These are phyloP conservation scores for Eilema depressum DNA, from an alignment of 2,888 invertebrate genomes.

Conservation along the genomic window DNA sequence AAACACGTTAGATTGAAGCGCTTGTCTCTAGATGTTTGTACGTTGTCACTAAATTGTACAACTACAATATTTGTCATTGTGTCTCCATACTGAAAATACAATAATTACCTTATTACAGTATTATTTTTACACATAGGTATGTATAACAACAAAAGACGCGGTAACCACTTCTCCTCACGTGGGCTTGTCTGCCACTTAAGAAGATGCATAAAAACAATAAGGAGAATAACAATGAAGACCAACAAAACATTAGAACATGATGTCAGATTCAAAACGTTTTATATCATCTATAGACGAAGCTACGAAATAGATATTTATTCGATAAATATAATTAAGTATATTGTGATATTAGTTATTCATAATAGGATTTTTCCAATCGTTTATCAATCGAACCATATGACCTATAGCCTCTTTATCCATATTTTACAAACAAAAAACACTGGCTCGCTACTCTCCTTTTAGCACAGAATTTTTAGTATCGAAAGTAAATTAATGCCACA, in stretches of 20 bases:
- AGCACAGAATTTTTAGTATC: too few relatives aligned
- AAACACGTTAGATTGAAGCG: conserved; percentile 97
- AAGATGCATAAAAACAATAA: too few relatives aligned
- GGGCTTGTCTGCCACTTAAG: too few relatives aligned
- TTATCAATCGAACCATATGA: neutral
- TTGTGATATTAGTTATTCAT: neutral
- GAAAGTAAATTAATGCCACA: neutral
- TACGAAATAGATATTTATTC: neutral
- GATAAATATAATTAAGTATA: too few relatives aligned
- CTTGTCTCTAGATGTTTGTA: conserved; percentile 96
- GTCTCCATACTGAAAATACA: conserved; percentile 91
- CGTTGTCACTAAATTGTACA: conserved; percentile 97
- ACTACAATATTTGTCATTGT: conserved; percentile 98
- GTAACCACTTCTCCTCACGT: too few relatives aligned
- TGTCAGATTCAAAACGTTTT: neutral
- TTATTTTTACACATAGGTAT: neutral
- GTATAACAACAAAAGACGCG: too few relatives aligned
- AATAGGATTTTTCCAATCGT: conserved; percentile 1
- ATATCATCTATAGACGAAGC: too few relatives aligned
- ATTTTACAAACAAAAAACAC: neutral
- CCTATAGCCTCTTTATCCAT: neutral
- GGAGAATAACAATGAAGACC: too few relatives aligned
- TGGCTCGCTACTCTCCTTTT: neutral
- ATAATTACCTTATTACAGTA: neutral
- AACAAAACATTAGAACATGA: neutral